Conservation (phyloP, 2,113 vertebrate species). For the Cochlearius cochlearius region DNA sequence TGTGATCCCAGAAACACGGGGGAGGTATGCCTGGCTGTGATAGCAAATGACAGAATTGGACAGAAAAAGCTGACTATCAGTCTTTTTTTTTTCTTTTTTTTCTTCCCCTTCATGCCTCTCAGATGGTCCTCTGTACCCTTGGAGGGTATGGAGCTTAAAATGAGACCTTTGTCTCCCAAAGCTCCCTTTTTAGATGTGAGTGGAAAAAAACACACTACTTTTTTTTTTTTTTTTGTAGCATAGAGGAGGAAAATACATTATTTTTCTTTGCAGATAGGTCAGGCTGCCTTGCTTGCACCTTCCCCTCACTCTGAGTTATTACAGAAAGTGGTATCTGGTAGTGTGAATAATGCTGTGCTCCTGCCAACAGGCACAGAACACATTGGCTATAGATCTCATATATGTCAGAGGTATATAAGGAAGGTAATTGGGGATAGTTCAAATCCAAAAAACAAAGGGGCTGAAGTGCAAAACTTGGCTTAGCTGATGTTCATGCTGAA, state of each 20-base stretch:
- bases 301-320: slow-evolving; percentile 37
- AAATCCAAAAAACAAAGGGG: slow-evolving; percentile 15
- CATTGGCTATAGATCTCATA: slow-evolving; percentile 28
- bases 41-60: background rate
- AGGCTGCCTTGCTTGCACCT: background rate
- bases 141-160: background rate
- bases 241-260: background rate
- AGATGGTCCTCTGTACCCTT: background rate
- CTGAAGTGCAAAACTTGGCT: background rate
- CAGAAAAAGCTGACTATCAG: background rate
- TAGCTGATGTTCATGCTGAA: background rate
- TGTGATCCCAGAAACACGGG: background rate
- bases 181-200: background rate
- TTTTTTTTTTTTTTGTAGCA: background rate
- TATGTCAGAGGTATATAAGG: slow-evolving; percentile 11
- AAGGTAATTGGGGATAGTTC: background rate
- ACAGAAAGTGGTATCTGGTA: slow-evolving; percentile 11
- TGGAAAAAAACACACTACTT: background rate
- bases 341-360: slow-evolving; percentile 38
- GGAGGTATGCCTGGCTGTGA: background rate
- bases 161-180: background rate
- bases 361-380: slow-evolving; percentile 36
- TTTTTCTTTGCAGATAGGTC: slow-evolving; percentile 1
- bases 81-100: background rate
- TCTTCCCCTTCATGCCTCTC: background rate